Base-by-base conservation (phyloP, 2,888 invertebrate species). In the Euplagia quadripunctaria region DNA sequence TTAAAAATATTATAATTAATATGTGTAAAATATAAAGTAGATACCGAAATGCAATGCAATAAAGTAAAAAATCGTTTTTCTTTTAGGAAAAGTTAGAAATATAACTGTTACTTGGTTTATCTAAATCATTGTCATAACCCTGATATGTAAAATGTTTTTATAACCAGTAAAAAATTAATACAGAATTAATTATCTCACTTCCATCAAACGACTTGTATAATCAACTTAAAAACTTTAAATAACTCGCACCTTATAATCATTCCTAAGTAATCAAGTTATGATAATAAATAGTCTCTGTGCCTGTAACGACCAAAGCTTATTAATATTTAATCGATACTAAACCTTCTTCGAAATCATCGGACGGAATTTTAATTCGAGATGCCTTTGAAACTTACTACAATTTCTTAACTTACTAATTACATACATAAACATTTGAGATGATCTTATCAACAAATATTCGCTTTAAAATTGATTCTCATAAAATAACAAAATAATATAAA, bases 211-310 rank as follows among this genome's bases (percentile, higher is more conserved):
- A 42, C 9, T 42, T 63, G 51, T 67, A 52, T 72, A 68, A 67
- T 63, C 58, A 63, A 64, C n/a, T 63, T 9, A 12, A 64, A 52
- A 51, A 51, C 17, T 17, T 66, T 16, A 16, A 67, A 52, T 61
- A 67, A 66, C 61, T 71, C 58, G 51, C 67, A 67, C 71, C 71
- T 63, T 61, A 41, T 67, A 71, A 61, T 67, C 46, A 71, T 61
- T 55, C 4, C 17, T 43, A 55, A 42, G 55, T 68, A 55, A 68
- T 55, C 68, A 68, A 68, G 14, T 61, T 16, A 61, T 61, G n/a
- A 42, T 67, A 51, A 72, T 71, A 58, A 71, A 71, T 64, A 51
- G 14, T 7, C 20, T 20, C 43, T 43, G 55, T 16, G 43, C 5
- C n/a, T 42, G 42, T 68, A 42, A n/a, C 51, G 42, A 52, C 8